phyloP scores from a whole-genome alignment of 2,888 invertebrate species.

The Vanessa cardui region DNA sequence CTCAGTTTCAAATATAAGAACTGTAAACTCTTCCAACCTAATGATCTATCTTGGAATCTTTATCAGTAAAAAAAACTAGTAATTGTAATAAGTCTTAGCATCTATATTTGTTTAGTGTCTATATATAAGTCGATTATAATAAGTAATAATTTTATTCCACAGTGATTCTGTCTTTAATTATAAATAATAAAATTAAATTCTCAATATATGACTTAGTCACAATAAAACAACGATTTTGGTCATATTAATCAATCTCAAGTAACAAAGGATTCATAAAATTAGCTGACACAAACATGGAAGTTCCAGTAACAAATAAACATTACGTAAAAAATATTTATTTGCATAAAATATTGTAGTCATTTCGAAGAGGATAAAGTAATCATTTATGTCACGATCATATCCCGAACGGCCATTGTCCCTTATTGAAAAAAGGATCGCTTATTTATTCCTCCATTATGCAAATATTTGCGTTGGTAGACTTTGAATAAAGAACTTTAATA shows the following conservation, averaged over 20 bases:
- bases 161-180: too few species aligned
- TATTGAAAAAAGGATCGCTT: conserved; percentile 34
- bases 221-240: too few species aligned
- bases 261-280: conserved; percentile 1
- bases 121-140: not conserved
- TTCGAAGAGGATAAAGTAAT: conserved; percentile 2
- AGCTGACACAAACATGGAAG: not conserved
- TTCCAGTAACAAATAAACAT: conserved; percentile 7
- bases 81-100: conserved; percentile 24
- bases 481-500: conserved; percentile 37
- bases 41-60: conserved; percentile 33
- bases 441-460: conserved; percentile 38
- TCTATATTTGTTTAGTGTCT: conserved; percentile 7
- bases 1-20: conserved; percentile 25
- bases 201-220: too few species aligned
- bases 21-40: conserved; percentile 20
- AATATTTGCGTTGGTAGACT: conserved; percentile 37
- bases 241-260: too few species aligned
- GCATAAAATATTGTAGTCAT: conserved; percentile 1
- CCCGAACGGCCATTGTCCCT: conserved; percentile 28
- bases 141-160: not conserved
- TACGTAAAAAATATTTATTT: conserved; percentile 1
- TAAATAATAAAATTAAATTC: too few species aligned
- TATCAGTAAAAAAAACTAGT: conserved; percentile 30
- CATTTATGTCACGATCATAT: conserved; percentile 21